Evolutionary conservation across 2,797 vertebrate species (phyloP), one percentile per base, ranked within the genome.

Genomic region (Enteromius paludinosus): DNA sequence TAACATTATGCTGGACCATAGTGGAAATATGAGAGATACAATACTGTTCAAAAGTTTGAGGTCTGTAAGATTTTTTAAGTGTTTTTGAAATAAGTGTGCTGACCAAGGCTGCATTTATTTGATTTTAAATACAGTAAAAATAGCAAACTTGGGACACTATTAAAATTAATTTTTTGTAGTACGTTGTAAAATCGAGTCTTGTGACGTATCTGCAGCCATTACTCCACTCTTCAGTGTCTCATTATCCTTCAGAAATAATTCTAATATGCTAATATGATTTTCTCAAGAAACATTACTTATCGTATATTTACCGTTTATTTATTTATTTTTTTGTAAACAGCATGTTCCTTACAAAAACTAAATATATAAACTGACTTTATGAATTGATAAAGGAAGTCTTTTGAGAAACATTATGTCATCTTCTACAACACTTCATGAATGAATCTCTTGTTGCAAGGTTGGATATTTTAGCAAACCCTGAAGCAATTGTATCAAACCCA

Each of bases 381-480:
- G 17, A 28, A 35, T 41, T 47, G 20, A 3, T 43, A 47, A 62
- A 71, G 54, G 11, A 52, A 64, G 43, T 49, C 1, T 54, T 73
- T 35, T 54, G 18, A 56, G 5, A 41, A 10, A 17, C 4, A n/a
- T 74, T 41, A 30, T 70, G 3, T 11, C 5, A 7, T 54, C n/a
- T 64, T 64, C 1, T 52, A 64, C 15, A 30, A 25, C 23, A 41
- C 82, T 23, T 74, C 79, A 89, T 89, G 38, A 77, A 15, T 11
- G 15, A 25, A 52, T 90, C 49, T 92, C 72, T 85, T 83, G 69
- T 90, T 82, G 81, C 90, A 79, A 96, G 95, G 90, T 86, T 96
- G 86, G 88, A 90, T 79, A 89, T 96, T 87, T 87, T 95, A 89
- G 92, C 94, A 68, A 94, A 90, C 38, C 94, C 94, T 83, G 95